Base-by-base conservation (phyloP, 2,113 vertebrate species). In the Chinchilla lanigera region DNA sequence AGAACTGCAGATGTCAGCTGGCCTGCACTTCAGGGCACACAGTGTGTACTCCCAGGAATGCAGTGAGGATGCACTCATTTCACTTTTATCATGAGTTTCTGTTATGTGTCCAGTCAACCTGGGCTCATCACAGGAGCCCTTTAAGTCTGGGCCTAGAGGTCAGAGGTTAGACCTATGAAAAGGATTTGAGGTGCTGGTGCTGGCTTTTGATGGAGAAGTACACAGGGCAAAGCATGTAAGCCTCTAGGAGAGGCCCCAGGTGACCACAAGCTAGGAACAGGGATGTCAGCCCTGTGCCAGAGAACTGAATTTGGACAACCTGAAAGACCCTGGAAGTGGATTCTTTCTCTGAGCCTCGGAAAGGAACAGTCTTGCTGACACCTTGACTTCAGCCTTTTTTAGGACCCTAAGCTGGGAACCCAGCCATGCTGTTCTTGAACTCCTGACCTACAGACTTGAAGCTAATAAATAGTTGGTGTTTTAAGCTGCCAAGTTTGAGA, bases 11-110 rank as follows among this genome's bases (percentile, higher is more conserved):
- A 52, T 19, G 8, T 20, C 13, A 33, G 3, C 9, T 20, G 58
- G 77, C 20, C n/a, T 24, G 13, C 0, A 28, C 9, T 1, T 2
- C 0, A 47, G 7, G 6, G 0, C 16, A 28, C 9, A 67, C 20
- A 71, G 30, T 5, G 9, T 65, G 33, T 33, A 3, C 73, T 80
- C 13, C 16, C 35, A 4, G 38, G 60, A 65, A 33, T 52, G 38
- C 47, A 30, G 19, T 11, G 1, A 4, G 12, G 44, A 8, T 38
- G 4, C 17, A 14, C 5, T 56, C 81, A 10, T 28, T 52, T n/a
- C 56, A 38, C 50, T n/a, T 78, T 35, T 2, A 1, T 60, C 20
- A 14, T 38, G 47, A 60, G 71, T n/a, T 67, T 82, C 16, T 33
- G 5, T 52, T 54, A 30, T 3, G 1, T 50, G 38, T 83, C 75